Conservation (phyloP, 1,140 invertebrate species). For the Formica exsecta region DNA sequence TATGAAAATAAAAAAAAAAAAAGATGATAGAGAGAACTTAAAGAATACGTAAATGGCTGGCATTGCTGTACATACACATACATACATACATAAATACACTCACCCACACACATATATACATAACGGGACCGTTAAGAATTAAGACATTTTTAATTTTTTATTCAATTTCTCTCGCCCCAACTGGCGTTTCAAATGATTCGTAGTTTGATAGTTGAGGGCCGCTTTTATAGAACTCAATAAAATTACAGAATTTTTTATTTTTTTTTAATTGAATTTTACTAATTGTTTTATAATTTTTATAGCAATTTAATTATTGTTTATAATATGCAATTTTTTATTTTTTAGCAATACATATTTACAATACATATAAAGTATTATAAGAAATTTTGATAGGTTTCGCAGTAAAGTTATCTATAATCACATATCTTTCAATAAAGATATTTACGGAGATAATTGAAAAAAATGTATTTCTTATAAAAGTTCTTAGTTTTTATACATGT, state of each 20-base stretch:
- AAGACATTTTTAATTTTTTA: constrained; percentile 71
- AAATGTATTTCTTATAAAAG: neutral
- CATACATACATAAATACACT: constrained; percentile 45
- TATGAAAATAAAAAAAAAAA: constrained; percentile 22
- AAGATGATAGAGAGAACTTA: constrained; percentile 25
- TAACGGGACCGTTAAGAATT: constrained; percentile 75
- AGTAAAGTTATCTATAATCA: neutral
- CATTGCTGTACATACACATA: constrained; percentile 68
- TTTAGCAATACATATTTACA: neutral
- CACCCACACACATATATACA: constrained; percentile 59
- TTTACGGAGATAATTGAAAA: neutral
- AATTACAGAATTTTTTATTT: neutral
- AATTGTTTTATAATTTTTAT: neutral
- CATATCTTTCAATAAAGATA: neutral
- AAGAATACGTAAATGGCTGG: constrained; percentile 68
- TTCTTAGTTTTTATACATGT: neutral
- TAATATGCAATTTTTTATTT: neutral
- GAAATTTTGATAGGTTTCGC: neutral
- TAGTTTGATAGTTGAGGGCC: constrained; percentile 12
- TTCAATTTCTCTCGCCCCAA: constrained; percentile 21
- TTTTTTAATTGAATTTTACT: neutral
- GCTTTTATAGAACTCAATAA: constrained; percentile 25
- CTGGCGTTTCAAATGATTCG: constrained; percentile 50
- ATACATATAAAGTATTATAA: neutral
- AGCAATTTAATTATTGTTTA: neutral